A percentile compares a stretch with the other conserved stretches of the same genome.
Conservation (phyloP, 2,888 invertebrate species). For the Euplagia quadripunctaria region DNA sequence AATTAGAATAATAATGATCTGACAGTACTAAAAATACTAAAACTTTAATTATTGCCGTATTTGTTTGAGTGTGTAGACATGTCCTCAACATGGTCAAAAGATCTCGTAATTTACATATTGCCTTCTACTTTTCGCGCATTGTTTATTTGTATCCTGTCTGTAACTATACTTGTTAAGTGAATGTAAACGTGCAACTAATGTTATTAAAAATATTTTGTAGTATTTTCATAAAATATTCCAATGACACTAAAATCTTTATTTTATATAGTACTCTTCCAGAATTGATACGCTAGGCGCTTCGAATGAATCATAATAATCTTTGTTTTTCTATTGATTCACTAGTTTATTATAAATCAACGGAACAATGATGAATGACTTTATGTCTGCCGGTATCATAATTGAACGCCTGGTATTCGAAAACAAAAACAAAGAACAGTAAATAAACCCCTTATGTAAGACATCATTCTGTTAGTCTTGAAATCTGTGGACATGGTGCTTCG, state of each 20-base stretch:
- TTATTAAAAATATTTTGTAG: slow-evolving; percentile 11
- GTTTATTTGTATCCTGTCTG: slow-evolving; percentile 31
- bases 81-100: slow-evolving; percentile 34
- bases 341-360: slow-evolving; percentile 49
- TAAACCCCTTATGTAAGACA: slow-evolving; percentile 41
- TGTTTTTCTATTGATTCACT: slow-evolving; percentile 58
- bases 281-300: slow-evolving; percentile 7
- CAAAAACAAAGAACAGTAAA: slow-evolving; percentile 58
- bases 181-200: neutral
- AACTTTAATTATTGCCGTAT: slow-evolving; percentile 17
- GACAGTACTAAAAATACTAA: slow-evolving; percentile 12
- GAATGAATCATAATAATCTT: slow-evolving; percentile 34
- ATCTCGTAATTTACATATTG: slow-evolving; percentile 49
- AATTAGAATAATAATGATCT: slow-evolving; percentile 17
- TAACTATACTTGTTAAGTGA: slow-evolving; percentile 32
- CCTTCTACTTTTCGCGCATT: slow-evolving; percentile 24
- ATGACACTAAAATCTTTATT: slow-evolving; percentile 6
- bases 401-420: slow-evolving; percentile 58
- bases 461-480: slow-evolving; percentile 24
- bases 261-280: neutral
- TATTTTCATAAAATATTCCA: slow-evolving; percentile 7
- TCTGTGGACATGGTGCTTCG: slow-evolving; percentile 31
- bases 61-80: slow-evolving; percentile 33
- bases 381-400: slow-evolving; percentile 52
- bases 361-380: slow-evolving; percentile 64